Base-by-base conservation (phyloP, 2,113 vertebrate species). In the Anolis sagrei region DNA sequence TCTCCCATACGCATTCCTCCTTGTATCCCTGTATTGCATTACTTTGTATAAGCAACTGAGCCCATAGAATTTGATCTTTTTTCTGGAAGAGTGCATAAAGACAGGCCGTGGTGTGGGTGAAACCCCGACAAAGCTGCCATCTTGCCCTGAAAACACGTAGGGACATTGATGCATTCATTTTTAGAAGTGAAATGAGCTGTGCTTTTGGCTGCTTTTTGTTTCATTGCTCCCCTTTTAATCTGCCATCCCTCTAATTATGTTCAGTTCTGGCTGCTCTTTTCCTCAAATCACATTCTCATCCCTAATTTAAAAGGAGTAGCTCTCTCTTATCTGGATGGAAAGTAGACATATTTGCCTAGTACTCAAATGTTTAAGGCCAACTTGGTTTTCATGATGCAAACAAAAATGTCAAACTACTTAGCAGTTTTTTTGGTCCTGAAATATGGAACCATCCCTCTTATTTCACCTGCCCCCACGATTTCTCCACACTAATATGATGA, bases 181-280 rank as follows among this genome's bases (percentile, higher is more conserved):
- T 79, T 54, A 75, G 81, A 62, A 16, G 14, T 58, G 62, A 48
- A 74, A 49, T 74, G 34, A 34, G 48, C 73, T 27, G 44, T 49
- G n/a, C 16, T 64, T 78, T 48, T 32, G 54, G 5, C 29, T 39
- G 34, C 29, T n/a, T 73, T 66, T 48, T 61, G 39, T 79, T 86
- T 79, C 68, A 79, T 74, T 75, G 54, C 34, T 44, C 39, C 54
- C 70, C 10, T 74, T 74, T 86, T 29, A 86, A 61, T 19, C 19
- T 49, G 54, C 11, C 11, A 32, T 73, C 70, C 32, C 7, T 70
- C 48, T 72, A 58, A 58, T 79, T 44, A 72, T 32, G 72, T 70
- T 48, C 32, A n/a, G 51, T 79, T 79, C 29, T 79, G 10, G 7
- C 2, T 68, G 7, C 34, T 68, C 11, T 76, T 9, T 58, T 82